A percentile compares a stretch with the other conserved stretches of the same genome.
Evolutionary conservation across 2,888 invertebrate genomes (phyloP).

Genomic region (Corbicula japonica): DNA sequence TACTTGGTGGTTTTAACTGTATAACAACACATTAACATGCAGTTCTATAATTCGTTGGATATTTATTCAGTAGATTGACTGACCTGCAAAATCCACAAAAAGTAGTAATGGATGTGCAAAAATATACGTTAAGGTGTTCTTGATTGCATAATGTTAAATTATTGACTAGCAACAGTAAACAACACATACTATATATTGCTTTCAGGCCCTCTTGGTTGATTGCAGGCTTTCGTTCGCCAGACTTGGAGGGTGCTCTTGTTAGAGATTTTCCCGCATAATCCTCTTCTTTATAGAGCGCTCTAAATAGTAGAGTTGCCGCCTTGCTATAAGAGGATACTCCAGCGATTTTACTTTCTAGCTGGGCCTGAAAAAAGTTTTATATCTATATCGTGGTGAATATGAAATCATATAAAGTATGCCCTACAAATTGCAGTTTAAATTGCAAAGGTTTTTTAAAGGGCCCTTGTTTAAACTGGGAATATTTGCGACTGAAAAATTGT

Average conservation of each 20-base stretch:
- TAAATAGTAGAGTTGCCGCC: constrained; percentile 5
- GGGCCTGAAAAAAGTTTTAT: too few relatives aligned
- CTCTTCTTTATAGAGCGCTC: constrained; percentile 16
- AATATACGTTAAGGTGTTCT: constrained; percentile 1
- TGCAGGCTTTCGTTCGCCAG: constrained; percentile 2
- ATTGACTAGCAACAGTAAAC: constrained; percentile 5
- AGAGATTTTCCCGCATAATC: constrained; percentile 23
- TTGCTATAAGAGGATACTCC: constrained; percentile 8
- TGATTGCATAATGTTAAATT: constrained; percentile 1
- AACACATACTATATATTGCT: constrained; percentile 21
- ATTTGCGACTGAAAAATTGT: too few relatives aligned
- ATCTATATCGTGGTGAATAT: too few relatives aligned
- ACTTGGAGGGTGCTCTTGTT: constrained; percentile 19
- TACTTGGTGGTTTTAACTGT: too few relatives aligned
- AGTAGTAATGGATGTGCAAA: constrained; percentile 1
- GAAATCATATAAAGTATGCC: too few relatives aligned
- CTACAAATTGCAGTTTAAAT: too few relatives aligned
- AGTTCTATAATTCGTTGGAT: too few relatives aligned
- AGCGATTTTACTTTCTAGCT: constrained; percentile 3
- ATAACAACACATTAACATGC: too few relatives aligned
- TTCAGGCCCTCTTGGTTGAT: constrained; percentile 1
- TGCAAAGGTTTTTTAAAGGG: too few relatives aligned
- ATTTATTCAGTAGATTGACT: too few relatives aligned
- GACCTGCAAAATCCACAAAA: too few relatives aligned
- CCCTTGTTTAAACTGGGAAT: too few relatives aligned